Evolutionary conservation across 1,140 invertebrate genomes (phyloP).

Genomic region (Neodiprion virginianus): DNA sequence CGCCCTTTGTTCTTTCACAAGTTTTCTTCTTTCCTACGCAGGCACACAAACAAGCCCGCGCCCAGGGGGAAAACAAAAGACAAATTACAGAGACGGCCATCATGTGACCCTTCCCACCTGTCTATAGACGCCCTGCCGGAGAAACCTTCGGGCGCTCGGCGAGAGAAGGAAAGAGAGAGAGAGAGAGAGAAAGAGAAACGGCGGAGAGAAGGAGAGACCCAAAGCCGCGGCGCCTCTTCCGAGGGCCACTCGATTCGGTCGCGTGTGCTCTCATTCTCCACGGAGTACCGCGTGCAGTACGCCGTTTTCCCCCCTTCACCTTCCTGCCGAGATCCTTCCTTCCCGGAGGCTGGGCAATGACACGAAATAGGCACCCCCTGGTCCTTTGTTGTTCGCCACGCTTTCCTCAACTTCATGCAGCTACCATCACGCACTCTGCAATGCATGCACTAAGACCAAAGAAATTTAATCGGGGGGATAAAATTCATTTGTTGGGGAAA

Average conservation of each 20-base stretch:
- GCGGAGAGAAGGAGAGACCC: neutral
- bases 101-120: constrained; percentile 56
- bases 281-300: neutral
- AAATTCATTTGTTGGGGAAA: too few species aligned
- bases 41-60: constrained; percentile 19
- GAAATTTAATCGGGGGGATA: too few species aligned
- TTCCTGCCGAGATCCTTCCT: neutral
- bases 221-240: neutral
- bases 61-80: constrained; percentile 55
- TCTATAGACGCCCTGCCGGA: constrained; percentile 27
- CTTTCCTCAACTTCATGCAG: neutral
- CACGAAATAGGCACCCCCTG: neutral
- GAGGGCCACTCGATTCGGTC: constrained; percentile 15
- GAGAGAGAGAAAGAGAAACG: constrained; percentile 5
- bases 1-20: constrained; percentile 51
- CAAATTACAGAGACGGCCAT: constrained; percentile 56
- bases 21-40: constrained; percentile 42
- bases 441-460: too few species aligned
- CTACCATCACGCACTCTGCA: too few species aligned
- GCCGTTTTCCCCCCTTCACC: neutral
- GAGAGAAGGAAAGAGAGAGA: constrained; percentile 11
- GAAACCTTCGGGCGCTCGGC: constrained; percentile 9
- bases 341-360: neutral
- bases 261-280: constrained; percentile 8
- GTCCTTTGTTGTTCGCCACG: neutral